Base-by-base conservation (phyloP, 2,888 invertebrate genomes). In the Platerodrilus igneus region DNA sequence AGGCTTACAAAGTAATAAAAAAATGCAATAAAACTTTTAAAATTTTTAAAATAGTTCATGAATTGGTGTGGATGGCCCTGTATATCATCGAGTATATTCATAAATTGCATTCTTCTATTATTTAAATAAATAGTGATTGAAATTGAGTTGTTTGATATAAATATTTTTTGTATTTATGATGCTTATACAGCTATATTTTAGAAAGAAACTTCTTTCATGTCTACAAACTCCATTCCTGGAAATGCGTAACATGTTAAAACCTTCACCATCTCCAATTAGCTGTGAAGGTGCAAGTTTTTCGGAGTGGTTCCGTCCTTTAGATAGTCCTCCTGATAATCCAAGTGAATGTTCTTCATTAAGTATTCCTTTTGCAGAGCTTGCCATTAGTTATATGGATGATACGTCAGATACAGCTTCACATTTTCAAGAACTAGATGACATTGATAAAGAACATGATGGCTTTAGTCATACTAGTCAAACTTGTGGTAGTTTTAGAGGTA, bases 201-300 rank as follows among this genome's bases (percentile, higher is more conserved):
- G 76, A 42, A 72, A 71, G 27, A 77, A 76, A 57, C 60, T 77
- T 29, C 72, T 77, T 58, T 74, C 75, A 43, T 77, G 77, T 61
- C 70, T 78, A 51, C 76, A 77, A 65, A 71, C 75, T 8, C 76
- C 76, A 33, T 64, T 77, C 50, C 66, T 75, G 54, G 73, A 77
- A 56, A 62, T 77, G 60, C 66, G 73, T 39, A 75, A 75, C 49
- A 74, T 76, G 73, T 66, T 77, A 37, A 69, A 73, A 52, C 74
- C 76, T 3, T 66, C 67, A 1, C 61, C 66, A 16, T 67, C 66
- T 3, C 68, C 68, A 3, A 63, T 66, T 7, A 62, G 61, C 23
- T 60, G 57, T 21, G 68, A 67, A 43, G 66, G 65, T 3, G 65
- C 64, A 44, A 67, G 66, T 42, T 55, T 68, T 4, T 67, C 67